phyloP scores from a whole-genome alignment of 2,797 vertebrate species.

The Apodemus agrarius region DNA sequence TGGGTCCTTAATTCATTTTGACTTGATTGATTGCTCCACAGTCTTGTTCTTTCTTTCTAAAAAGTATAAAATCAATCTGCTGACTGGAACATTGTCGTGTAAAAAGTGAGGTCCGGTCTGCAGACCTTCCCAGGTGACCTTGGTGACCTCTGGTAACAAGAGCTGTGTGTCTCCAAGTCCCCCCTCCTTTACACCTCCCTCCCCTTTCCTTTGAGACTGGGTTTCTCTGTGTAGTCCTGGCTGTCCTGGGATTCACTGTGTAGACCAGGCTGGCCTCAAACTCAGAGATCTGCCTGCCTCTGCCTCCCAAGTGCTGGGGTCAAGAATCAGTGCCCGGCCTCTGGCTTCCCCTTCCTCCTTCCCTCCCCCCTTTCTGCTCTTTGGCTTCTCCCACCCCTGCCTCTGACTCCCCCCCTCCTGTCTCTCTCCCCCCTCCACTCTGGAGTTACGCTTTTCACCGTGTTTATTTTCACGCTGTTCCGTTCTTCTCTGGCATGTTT shows the following conservation, averaged over 20 bases:
- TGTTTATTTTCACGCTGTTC: background rate
- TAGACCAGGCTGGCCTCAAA: background rate
- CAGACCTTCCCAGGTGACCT: background rate
- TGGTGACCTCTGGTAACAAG: background rate
- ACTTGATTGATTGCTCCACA: background rate
- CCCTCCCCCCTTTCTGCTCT: too few relatives aligned
- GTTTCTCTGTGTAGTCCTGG: background rate
- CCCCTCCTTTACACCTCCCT: too few relatives aligned
- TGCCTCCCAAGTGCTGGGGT: background rate
- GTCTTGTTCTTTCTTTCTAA: background rate
- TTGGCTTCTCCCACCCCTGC: too few relatives aligned
- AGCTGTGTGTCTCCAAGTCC: background rate
- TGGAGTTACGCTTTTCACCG: background rate
- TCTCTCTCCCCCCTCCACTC: background rate
- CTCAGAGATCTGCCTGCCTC: background rate
- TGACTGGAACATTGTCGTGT: background rate
- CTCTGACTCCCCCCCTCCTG: too few relatives aligned
- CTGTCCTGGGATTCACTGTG: background rate
- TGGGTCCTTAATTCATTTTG: slow-evolving; percentile 11
- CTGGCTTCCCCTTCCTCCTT: too few relatives aligned
- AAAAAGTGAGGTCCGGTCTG: background rate
- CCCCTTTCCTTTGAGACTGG: background rate
- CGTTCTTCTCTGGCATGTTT: background rate
- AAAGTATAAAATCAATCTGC: background rate
- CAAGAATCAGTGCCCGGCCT: background rate